Conservation (phyloP, 2,888 invertebrate genomes). For the Acronicta aceris region DNA sequence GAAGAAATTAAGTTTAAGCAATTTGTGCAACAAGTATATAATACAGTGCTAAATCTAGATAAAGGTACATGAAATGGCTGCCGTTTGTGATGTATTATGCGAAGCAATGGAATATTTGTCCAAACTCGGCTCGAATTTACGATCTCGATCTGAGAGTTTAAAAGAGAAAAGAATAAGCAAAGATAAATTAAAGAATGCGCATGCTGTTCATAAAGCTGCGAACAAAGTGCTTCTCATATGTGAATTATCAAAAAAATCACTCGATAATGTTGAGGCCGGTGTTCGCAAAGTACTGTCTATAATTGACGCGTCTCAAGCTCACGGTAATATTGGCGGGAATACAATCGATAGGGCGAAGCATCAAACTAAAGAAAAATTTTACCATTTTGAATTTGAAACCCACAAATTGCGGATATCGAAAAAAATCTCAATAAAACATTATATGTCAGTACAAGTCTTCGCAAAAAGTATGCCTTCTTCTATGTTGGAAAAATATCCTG, state of each 20-base stretch:
- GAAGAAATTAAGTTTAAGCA: slow-evolving; percentile 5
- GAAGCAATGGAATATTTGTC: slow-evolving; percentile 84
- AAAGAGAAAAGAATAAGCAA: slow-evolving; percentile 77
- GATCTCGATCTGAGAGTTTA: slow-evolving; percentile 77
- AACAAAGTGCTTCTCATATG: slow-evolving; percentile 82
- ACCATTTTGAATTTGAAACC: slow-evolving; percentile 71
- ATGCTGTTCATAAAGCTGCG: slow-evolving; percentile 81
- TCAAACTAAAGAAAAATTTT: slow-evolving; percentile 50
- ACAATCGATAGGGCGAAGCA: slow-evolving; percentile 20
- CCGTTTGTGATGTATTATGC: slow-evolving; percentile 78
- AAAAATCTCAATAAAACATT: slow-evolving; percentile 76
- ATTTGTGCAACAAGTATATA: slow-evolving; percentile 11
- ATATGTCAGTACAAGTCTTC: slow-evolving; percentile 74
- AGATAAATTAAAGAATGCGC: slow-evolving; percentile 76
- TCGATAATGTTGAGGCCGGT: slow-evolving; percentile 81
- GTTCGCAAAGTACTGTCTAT: slow-evolving; percentile 73
- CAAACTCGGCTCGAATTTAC: slow-evolving; percentile 83
- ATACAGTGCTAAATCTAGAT: slow-evolving; percentile 9
- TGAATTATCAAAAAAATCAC: slow-evolving; percentile 83
- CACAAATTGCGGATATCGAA: slow-evolving; percentile 72
- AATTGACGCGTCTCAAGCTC: slow-evolving; percentile 65
- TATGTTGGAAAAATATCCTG: slow-evolving; percentile 76
- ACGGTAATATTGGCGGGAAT: slow-evolving; percentile 64
- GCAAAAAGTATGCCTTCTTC: slow-evolving; percentile 67
- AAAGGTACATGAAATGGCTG: slow-evolving; percentile 74